Percentiles rank a stretch among this genome's conserved stretches.
Conservation (phyloP, 2,113 vertebrate genomes). For the Sylvietta virens region DNA sequence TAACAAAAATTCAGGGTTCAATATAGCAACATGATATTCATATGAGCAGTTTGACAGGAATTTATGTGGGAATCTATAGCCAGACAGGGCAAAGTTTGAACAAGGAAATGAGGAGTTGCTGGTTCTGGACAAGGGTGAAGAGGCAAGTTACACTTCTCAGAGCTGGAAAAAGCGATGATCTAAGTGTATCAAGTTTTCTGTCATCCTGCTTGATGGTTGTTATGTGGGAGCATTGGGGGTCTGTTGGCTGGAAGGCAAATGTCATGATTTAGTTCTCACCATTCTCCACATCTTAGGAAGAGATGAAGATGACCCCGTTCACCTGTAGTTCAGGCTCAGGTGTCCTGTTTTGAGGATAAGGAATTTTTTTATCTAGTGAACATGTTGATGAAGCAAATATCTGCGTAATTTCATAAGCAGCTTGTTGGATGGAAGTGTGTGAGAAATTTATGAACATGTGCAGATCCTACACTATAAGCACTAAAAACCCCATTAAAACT, state of each 20-base stretch:
- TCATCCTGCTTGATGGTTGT: background rate
- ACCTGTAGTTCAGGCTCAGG: background rate
- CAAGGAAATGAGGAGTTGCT: background rate
- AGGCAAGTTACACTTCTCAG: background rate
- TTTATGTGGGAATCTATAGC: background rate
- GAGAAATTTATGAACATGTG: background rate
- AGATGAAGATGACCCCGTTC: background rate
- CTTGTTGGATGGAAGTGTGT: background rate
- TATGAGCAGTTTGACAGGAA: background rate
- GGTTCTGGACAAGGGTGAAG: background rate
- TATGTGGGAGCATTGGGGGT: background rate
- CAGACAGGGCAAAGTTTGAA: background rate
- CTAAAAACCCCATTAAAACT: fast-evolving
- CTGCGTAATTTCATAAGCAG: background rate
- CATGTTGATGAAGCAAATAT: background rate
- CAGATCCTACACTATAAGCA: background rate
- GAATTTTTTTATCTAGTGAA: background rate
- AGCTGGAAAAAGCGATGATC: background rate
- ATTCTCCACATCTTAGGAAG: background rate
- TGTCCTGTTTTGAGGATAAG: background rate
- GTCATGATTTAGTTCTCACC: background rate
- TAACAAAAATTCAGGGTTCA: background rate
- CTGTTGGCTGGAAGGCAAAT: background rate
- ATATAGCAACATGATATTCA: background rate
- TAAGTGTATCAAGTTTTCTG: background rate